phyloP scores from a whole-genome alignment of 2,888 invertebrate genomes.

The Acrobasis suavella region DNA sequence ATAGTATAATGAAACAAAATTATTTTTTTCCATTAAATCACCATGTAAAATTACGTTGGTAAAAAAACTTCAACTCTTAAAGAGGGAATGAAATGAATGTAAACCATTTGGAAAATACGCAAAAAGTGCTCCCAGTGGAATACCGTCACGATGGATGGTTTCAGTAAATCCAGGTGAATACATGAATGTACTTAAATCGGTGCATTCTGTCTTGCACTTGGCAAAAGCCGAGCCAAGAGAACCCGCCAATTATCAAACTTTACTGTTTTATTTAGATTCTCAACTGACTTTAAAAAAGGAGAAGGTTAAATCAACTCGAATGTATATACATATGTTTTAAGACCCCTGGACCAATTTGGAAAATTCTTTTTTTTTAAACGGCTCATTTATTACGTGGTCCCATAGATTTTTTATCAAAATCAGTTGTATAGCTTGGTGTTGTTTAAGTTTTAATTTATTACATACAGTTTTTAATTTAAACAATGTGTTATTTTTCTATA shows the following conservation, averaged over 20 bases:
- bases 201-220: slow-evolving; percentile 31
- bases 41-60: not conserved
- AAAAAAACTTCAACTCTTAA: not conserved
- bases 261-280: too few relatives aligned
- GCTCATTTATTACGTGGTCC: too few relatives aligned
- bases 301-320: too few relatives aligned
- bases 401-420: too few relatives aligned
- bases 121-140: slow-evolving; percentile 17
- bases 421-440: too few relatives aligned
- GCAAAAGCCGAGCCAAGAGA: slow-evolving; percentile 28
- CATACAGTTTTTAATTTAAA: too few relatives aligned
- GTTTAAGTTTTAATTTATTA: too few relatives aligned
- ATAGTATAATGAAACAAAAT: not conserved
- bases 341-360: too few relatives aligned
- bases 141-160: slow-evolving; percentile 26
- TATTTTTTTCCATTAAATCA: not conserved
- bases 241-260: slow-evolving; percentile 27
- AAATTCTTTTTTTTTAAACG: too few relatives aligned
- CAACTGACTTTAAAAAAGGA: too few relatives aligned
- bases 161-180: slow-evolving; percentile 29
- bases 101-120: slow-evolving; percentile 5
- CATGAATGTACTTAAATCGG: slow-evolving; percentile 31
- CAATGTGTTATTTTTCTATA: too few relatives aligned
- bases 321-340: too few relatives aligned
- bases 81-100: not conserved